phyloP scores from a whole-genome alignment of 2,888 invertebrate genomes.

The Patella caerulea region DNA sequence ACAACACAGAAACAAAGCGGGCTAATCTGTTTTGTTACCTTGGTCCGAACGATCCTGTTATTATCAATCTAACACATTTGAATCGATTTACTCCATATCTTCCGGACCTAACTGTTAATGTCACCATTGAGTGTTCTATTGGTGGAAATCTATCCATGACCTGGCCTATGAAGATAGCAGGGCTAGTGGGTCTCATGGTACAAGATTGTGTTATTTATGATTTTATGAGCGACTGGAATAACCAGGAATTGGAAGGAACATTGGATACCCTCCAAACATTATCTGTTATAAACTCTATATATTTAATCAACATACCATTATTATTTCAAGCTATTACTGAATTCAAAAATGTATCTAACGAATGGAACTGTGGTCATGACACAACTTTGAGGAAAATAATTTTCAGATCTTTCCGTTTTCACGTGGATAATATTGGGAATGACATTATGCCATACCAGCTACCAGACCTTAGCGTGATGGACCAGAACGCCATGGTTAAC shows the following conservation, averaged over 20 bases:
- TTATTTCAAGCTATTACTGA: not conserved
- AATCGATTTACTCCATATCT: no score
- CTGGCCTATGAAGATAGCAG: not conserved
- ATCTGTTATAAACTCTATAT: not conserved
- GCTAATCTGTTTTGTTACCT: no score
- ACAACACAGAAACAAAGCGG: no score
- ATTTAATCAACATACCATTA: not conserved
- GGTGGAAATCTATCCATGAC: not conserved
- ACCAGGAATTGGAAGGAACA: not conserved
- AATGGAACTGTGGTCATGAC: slow-evolving; percentile 3
- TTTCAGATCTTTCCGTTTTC: not conserved
- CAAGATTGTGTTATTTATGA: not conserved
- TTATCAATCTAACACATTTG: no score
- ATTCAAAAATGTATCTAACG: not conserved
- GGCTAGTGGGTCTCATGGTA: not conserved
- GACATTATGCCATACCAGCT: no score
- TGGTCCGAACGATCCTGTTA: no score
- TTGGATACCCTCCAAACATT: not conserved
- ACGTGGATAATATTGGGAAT: not conserved
- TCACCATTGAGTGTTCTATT: not conserved
- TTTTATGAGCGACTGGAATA: not conserved
- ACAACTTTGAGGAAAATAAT: not conserved
- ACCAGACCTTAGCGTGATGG: no score
- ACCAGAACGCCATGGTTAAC: not conserved
- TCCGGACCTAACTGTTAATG: not conserved